Percentiles rank a stretch among this genome's conserved stretches.
These are phyloP conservation scores for Disparrhopalites patrizii DNA, from an alignment of 2,888 invertebrate species.

Conservation along the genomic window DNA sequence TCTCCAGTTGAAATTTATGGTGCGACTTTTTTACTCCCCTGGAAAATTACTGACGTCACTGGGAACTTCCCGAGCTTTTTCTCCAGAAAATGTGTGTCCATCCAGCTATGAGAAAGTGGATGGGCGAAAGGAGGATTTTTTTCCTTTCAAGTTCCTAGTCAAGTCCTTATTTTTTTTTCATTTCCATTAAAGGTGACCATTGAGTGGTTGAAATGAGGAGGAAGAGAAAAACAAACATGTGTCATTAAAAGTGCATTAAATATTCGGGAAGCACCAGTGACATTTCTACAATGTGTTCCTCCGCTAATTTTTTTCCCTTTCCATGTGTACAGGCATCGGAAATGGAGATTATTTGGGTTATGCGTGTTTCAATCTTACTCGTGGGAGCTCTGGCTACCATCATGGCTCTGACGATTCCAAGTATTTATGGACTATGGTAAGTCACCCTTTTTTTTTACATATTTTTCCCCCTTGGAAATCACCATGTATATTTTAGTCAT, in stretches of 20 bases:
- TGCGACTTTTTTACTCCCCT: too few species aligned
- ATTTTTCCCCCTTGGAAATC: too few species aligned
- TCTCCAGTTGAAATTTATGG: too few species aligned
- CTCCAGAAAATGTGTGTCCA: too few species aligned
- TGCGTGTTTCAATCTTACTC: slow-evolving; percentile 61
- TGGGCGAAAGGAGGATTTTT: too few species aligned
- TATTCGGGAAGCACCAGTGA: neutral
- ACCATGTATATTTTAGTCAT: too few species aligned
- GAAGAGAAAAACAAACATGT: neutral
- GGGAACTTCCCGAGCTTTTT: too few species aligned
- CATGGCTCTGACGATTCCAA: slow-evolving; percentile 64
- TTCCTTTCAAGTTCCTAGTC: too few species aligned
- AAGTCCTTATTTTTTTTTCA: too few species aligned
- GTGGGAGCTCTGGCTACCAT: slow-evolving; percentile 60
- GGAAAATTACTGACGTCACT: too few species aligned
- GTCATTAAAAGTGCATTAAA: too few species aligned
- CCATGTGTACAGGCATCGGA: slow-evolving; percentile 60
- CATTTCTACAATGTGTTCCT: neutral
- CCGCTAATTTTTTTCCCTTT: neutral
- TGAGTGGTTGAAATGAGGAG: neutral
- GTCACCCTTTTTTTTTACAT: slow-evolving; percentile 21
- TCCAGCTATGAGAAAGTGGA: too few species aligned
- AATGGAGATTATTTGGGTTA: slow-evolving; percentile 64
- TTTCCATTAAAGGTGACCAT: neutral
- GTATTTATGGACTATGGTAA: slow-evolving; percentile 63